phyloP scores from a whole-genome alignment of 2,797 vertebrate species.

The Gobionotothen gibberifrons region DNA sequence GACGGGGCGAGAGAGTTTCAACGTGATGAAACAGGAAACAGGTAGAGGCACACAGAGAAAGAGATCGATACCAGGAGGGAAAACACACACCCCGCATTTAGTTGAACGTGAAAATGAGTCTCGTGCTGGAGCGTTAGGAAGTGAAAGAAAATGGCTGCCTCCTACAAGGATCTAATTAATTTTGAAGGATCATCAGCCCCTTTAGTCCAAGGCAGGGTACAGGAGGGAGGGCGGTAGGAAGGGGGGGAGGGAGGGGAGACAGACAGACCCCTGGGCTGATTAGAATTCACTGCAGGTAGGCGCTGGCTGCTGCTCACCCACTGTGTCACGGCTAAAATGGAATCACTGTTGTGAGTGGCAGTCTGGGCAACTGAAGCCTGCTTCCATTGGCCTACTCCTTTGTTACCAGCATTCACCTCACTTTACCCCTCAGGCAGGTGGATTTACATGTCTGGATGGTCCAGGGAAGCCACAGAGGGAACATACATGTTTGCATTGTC shows the following conservation, averaged over 20 bases:
- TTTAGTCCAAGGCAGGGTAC: constrained; percentile 95
- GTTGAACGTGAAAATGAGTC: constrained; percentile 57
- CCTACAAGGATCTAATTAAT: constrained; percentile 97
- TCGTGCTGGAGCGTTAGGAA: constrained; percentile 70
- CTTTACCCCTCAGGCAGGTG: constrained; percentile 83
- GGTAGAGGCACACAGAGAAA: constrained; percentile 59
- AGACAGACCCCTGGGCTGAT: constrained; percentile 96
- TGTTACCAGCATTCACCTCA: constrained; percentile 83
- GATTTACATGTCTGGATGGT: constrained; percentile 77
- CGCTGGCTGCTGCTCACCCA: constrained; percentile 97
- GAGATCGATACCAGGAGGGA: constrained; percentile 51
- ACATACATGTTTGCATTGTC: constrained; percentile 73
- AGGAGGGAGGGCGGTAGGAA: constrained; percentile 77
- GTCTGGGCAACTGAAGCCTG: constrained; percentile 81
- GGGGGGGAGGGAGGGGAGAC: constrained; percentile 46
- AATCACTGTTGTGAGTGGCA: constrained; percentile 87
- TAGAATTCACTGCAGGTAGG: constrained; percentile 99
- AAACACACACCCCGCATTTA: constrained; percentile 57
- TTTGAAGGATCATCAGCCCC: constrained; percentile 98
- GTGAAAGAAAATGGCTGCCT: constrained; percentile 83
- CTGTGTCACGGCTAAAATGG: constrained; percentile 95
- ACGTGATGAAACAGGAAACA: constrained; percentile 77
- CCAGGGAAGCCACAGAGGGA: constrained; percentile 36
- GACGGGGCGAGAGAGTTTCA: constrained; percentile 66
- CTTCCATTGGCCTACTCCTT: constrained; percentile 78